A percentile compares a stretch with the other conserved stretches of the same genome.
phyloP scores from a whole-genome alignment of 2,797 vertebrate species.

The Chelidonichthys spinosus region DNA sequence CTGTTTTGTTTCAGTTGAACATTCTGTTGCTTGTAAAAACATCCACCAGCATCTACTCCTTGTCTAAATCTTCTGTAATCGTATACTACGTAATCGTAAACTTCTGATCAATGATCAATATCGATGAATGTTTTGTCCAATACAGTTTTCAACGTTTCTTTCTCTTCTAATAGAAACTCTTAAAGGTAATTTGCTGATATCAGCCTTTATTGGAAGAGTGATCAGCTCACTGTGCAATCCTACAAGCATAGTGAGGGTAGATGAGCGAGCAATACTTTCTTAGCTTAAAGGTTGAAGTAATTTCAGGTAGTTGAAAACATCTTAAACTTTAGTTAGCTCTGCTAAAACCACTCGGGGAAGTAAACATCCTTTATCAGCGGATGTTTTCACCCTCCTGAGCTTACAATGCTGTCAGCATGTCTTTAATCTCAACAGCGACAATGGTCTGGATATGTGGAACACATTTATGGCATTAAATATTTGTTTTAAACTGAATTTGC shows the following conservation, averaged over 20 bases:
- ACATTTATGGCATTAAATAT: conserved; percentile 38
- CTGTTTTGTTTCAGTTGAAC: background rate
- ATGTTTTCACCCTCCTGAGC: conserved; percentile 46
- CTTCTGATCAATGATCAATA: too few relatives aligned
- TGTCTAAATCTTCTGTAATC: background rate
- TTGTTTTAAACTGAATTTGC: conserved; percentile 6
- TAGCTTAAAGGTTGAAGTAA: conserved; percentile 10
- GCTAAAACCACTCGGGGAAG: conserved; percentile 22
- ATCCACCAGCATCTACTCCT: too few relatives aligned
- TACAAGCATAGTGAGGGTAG: background rate
- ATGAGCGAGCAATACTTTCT: background rate
- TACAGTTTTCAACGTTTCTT: background rate
- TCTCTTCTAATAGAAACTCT: background rate
- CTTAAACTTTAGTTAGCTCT: conserved; percentile 1
- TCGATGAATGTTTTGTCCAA: background rate
- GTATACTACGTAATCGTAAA: too few relatives aligned
- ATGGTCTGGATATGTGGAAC: conserved; percentile 28
- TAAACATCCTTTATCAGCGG: conserved; percentile 51
- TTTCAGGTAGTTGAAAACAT: conserved; percentile 15
- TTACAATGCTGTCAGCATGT: conserved; percentile 56
- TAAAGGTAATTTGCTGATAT: background rate
- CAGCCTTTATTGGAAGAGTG: background rate
- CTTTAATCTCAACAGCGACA: conserved; percentile 41
- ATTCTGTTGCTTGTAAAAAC: background rate
- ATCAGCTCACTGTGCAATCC: background rate